These are phyloP conservation scores for Drosophila falleni DNA, from an alignment of 2,888 invertebrate species.

Conservation along the genomic window DNA sequence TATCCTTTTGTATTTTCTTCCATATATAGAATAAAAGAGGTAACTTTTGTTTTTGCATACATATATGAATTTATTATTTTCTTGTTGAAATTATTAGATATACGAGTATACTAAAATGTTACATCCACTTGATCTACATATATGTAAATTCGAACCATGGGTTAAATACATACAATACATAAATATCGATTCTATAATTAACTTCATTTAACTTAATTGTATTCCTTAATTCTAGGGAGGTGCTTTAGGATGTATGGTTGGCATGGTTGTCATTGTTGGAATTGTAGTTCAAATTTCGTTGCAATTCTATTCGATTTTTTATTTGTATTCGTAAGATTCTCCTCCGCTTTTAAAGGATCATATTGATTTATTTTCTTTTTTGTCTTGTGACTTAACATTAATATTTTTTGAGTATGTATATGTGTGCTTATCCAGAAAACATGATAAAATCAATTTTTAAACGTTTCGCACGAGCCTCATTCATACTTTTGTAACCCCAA, in stretches of 20 bases:
- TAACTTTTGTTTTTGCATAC: constrained; percentile 3
- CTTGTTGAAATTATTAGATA: constrained; percentile 32
- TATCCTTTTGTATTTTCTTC: no score
- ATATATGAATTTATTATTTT: constrained; percentile 41
- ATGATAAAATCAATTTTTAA: neutral
- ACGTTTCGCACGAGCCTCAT: neutral
- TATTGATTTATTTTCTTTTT: constrained; percentile 11
- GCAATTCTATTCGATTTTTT: constrained; percentile 54
- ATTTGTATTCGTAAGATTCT: constrained; percentile 1
- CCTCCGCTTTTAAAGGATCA: neutral
- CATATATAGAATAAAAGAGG: neutral
- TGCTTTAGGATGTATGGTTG: constrained; percentile 48
- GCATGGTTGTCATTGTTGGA: constrained; percentile 29
- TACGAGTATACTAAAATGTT: constrained; percentile 42
- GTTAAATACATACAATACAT: constrained; percentile 52
- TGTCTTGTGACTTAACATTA: constrained; percentile 21
- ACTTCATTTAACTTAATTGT: constrained; percentile 39
- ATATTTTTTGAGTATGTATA: constrained; percentile 5
- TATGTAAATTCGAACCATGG: constrained; percentile 69
- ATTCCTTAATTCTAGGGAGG: constrained; percentile 50
- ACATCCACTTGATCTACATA: constrained; percentile 56
- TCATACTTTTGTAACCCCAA: neutral
- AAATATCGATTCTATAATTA: constrained; percentile 46
- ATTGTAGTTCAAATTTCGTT: constrained; percentile 56
- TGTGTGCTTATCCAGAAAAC: neutral